These are phyloP conservation scores for Callosobruchus maculatus DNA, from an alignment of 2,888 invertebrate species.

Conservation along the genomic window DNA sequence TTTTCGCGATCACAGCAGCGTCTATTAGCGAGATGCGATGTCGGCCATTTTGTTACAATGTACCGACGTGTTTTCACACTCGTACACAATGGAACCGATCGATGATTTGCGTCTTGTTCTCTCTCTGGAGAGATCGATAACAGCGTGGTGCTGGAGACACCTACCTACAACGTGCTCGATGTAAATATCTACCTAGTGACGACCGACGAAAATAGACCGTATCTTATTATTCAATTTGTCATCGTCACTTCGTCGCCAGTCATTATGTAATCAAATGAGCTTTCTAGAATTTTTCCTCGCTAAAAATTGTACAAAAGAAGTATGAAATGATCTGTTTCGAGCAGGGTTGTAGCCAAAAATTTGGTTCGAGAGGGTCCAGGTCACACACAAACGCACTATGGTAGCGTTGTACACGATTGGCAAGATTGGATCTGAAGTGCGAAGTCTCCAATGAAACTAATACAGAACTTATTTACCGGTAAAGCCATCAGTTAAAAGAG, in stretches of 20 bases:
- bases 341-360: too few relatives aligned
- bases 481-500: too few relatives aligned
- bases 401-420: too few relatives aligned
- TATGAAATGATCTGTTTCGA: neutral
- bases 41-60: conserved; percentile 6
- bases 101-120: neutral
- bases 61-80: neutral
- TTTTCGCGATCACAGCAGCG: neutral
- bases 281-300: neutral
- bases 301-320: neutral
- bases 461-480: too few relatives aligned
- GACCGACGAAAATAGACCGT: neutral
- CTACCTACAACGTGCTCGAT: neutral
- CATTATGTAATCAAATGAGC: neutral
- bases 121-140: neutral
- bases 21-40: conserved; percentile 7
- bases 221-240: neutral
- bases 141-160: neutral
- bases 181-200: neutral
- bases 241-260: neutral
- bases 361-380: too few relatives aligned
- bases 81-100: neutral
- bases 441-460: too few relatives aligned
- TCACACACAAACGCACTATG: too few relatives aligned
- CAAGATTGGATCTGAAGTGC: too few relatives aligned